A percentile compares a stretch with the other conserved stretches of the same genome.
phyloP scores from a whole-genome alignment of 2,888 invertebrate genomes.

The Polyommatus iphigenia region DNA sequence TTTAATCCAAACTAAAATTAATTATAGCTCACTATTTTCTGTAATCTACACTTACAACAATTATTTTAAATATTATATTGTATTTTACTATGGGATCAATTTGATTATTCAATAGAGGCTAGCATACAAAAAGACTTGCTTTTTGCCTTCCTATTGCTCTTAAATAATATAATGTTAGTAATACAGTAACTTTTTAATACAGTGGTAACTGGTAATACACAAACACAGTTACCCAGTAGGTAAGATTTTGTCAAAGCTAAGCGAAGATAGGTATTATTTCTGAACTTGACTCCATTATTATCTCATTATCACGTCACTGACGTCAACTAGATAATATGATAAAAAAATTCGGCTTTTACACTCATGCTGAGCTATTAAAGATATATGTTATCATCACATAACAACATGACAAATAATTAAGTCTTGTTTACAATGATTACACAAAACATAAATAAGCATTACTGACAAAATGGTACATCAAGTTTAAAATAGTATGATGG shows the following conservation, averaged over 20 bases:
- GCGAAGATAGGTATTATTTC: slow-evolving; percentile 40
- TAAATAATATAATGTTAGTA: too few relatives aligned
- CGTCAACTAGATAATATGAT: slow-evolving; percentile 54
- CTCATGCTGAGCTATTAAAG: not conserved
- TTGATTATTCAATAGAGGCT: too few relatives aligned
- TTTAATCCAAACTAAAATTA: not conserved
- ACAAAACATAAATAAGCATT: not conserved
- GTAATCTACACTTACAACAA: too few relatives aligned
- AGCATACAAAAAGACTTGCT: too few relatives aligned
- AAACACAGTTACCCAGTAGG: slow-evolving; percentile 19
- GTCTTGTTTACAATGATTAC: not conserved
- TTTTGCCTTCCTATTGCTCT: too few relatives aligned
- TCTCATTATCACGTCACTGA: slow-evolving; percentile 53
- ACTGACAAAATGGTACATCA: not conserved
- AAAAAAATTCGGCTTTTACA: slow-evolving; percentile 53
- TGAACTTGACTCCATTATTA: slow-evolving; percentile 58
- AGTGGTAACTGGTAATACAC: not conserved
- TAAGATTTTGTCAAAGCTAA: slow-evolving; percentile 36
- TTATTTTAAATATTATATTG: too few relatives aligned
- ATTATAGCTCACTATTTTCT: too few relatives aligned
- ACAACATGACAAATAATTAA: slow-evolving; percentile 13
- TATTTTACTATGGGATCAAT: too few relatives aligned
- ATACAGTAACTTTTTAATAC: not conserved
- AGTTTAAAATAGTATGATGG: not conserved
- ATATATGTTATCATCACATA: not conserved